Conservation (phyloP, 2,888 invertebrate genomes). For the Oscheius onirici region DNA sequence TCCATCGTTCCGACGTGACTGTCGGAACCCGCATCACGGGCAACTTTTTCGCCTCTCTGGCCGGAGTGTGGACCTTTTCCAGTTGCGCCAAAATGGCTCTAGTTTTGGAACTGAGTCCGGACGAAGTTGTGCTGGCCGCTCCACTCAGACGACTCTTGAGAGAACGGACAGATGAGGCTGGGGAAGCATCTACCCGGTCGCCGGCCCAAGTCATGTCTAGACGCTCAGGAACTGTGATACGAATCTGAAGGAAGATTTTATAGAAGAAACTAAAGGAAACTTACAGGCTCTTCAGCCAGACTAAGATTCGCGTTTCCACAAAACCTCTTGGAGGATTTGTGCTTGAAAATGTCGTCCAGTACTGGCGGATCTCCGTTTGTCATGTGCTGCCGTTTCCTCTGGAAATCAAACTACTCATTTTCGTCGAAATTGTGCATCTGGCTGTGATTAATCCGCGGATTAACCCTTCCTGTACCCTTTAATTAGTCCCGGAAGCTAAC, state of each 20-base stretch:
- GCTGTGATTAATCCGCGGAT: no score
- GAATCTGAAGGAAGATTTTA: conserved; percentile 5
- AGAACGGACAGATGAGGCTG: conserved; percentile 25
- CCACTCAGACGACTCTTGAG: conserved; percentile 28
- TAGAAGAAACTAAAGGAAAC: background rate
- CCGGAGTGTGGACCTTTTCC: conserved; percentile 30
- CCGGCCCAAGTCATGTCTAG: conserved; percentile 32
- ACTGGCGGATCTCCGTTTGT: background rate
- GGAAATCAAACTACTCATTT: background rate
- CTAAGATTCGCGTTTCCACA: conserved; percentile 25
- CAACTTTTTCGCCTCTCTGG: conserved; percentile 10
- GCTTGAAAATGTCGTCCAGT: conserved; percentile 20
- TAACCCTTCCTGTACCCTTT: no score
- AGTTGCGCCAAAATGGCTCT: conserved; percentile 30
- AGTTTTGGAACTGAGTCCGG: conserved; percentile 33
- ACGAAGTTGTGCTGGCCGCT: conserved; percentile 20
- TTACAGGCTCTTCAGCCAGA: conserved; percentile 32
- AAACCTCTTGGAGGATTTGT: conserved; percentile 13
- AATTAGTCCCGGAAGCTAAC: no score
- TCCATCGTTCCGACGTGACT: conserved; percentile 26
- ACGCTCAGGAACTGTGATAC: conserved; percentile 22
- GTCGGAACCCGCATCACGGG: conserved; percentile 9
- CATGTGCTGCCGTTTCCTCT: conserved; percentile 16
- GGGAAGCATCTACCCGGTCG: conserved; percentile 10
- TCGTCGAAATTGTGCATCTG: no score